Base-by-base conservation (phyloP, 2,888 invertebrate species). In the Cheilosia impressa region DNA sequence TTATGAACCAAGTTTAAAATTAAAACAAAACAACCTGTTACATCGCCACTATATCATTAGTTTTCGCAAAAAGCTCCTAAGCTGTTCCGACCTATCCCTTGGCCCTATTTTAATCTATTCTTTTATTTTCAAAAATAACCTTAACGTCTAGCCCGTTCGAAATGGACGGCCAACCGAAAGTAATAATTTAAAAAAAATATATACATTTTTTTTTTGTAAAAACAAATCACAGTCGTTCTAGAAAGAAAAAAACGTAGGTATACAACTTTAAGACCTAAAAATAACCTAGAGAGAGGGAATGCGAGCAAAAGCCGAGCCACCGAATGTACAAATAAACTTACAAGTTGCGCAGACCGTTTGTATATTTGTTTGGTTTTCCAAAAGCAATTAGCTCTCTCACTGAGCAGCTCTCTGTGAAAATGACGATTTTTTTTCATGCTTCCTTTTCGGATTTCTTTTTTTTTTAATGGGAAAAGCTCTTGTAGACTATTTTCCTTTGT, bases 31-130 rank as follows among this genome's bases (percentile, higher is more conserved):
- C 84, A 84, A 84, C 84, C 84, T 84, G 84, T 84, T 84, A 47
- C 58, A 60, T 55, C 13, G 71, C 17, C 45, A 27, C 38, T 52
- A 52, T 4, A 72, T 68, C 62, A 73, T 73, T 66, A 58, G 65
- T 75, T 72, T 83, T 73, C 41, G 45, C 27, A 38, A 50, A 65
- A 62, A 71, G 34, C 22, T 55, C 66, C 58, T 15, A 60, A 13
- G 60, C 47, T 45, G 10, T 80, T 60, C 71, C 81, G 85, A 85
- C 85, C 80, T 85, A 85, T 81, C 85, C 85, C 85, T 85, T 85
- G 85, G 85, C 76, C 85, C 81, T 81, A 85, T 72, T 85, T 81
- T 38, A 43, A 47, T 22, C 19, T 45, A 27, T 15, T 22, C 6
- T 43, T 43, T 24, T 55, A 31, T n/a, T 52, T 53, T 43, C 75